Base-by-base conservation (phyloP, 2,797 vertebrate species). In the Gymnothorax reevesii region DNA sequence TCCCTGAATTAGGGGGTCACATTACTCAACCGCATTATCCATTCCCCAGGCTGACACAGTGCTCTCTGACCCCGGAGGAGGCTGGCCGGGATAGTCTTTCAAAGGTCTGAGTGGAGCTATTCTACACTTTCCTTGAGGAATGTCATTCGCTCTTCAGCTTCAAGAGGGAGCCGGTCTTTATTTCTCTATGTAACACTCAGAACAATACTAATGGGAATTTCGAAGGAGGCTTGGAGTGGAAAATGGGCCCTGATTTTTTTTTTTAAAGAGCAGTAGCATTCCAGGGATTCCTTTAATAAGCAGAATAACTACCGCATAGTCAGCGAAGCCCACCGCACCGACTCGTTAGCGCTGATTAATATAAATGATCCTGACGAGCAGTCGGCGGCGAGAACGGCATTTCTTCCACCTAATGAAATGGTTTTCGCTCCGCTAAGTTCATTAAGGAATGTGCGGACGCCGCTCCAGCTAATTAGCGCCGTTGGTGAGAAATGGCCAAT, bases 141-240 rank as follows among this genome's bases (percentile, higher is more conserved):
- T 90, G 88, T 90, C 79, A 93, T 94, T 93, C 94, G 89, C 88
- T 94, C 94, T 94, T 89, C 89, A 87, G 85, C 87, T 92, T 91
- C 52, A 87, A 88, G 88, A 86, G 90, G 79, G 59, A 88, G 88
- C 82, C 89, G 86, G 84, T 88, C 84, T 87, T 54, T 85, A 88
- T 49, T 87, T 73, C 69, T 9, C 27, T 88, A 93, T 88, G 87
- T 86, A 88, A 91, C 89, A 88, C 87, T 90, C 89, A 88, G 91
- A 90, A 94, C 90, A 92, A 89, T 83, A 92, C 88, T 80, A 89
- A 92, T 92, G 90, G 73, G 83, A 90, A 92, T 91, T 94, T 88
- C 84, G 54, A 88, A 90, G 91, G 89, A 94, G 93, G 87, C 85
- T 92, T 0, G 91, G 92, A 92, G 92, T 95, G 92, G 94, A 94